These are phyloP conservation scores for Mayetiola destructor DNA, from an alignment of 2,888 invertebrate genomes.

Conservation along the genomic window DNA sequence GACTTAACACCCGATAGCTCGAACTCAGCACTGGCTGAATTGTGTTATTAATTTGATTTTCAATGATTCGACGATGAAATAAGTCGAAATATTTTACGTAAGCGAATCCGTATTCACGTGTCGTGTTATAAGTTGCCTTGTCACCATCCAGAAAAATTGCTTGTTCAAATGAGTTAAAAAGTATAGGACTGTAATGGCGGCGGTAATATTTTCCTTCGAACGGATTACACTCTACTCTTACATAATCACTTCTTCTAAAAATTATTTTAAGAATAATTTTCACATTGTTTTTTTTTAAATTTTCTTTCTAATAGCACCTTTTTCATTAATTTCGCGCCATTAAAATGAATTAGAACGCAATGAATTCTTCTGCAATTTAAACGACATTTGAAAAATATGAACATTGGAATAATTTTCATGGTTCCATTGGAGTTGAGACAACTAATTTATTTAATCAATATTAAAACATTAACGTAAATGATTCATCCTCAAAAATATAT, in stretches of 20 bases:
- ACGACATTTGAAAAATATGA: no score
- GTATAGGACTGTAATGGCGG: constrained; percentile 7
- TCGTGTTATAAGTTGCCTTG: not conserved
- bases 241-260: constrained; percentile 6
- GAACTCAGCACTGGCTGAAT: no score
- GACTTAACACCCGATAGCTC: no score
- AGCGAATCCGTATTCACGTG: not conserved
- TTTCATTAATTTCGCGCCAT: not conserved
- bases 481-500: no score
- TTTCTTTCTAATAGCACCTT: constrained; percentile 4
- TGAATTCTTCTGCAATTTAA: not conserved
- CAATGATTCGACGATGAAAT: no score
- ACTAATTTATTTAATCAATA: no score
- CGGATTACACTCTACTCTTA: constrained; percentile 1
- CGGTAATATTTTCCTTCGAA: not conserved
- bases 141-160: constrained; percentile 1
- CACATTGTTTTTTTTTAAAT: not conserved
- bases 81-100: not conserved
- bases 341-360: no score
- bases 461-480: no score
- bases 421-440: no score
- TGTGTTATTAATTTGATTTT: no score
- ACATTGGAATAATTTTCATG: no score
- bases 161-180: not conserved
- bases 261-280: not conserved